Conservation (phyloP, 2,797 vertebrate species). For the Clarias laeviceps region DNA sequence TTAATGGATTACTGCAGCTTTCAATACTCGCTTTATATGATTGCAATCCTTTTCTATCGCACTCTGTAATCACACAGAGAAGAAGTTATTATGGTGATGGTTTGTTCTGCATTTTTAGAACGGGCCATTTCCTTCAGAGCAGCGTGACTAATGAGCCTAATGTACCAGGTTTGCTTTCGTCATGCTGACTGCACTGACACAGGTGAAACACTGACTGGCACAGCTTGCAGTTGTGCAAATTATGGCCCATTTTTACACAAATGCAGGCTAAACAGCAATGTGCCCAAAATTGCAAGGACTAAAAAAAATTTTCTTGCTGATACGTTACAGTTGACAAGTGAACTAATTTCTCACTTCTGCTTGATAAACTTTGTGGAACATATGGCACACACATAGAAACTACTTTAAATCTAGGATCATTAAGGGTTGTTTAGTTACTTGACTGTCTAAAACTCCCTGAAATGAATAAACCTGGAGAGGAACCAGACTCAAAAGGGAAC, state of each 20-base stretch:
- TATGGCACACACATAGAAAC: not conserved
- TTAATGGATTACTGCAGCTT: not conserved
- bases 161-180: conserved; percentile 42
- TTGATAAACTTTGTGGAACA: conserved; percentile 1
- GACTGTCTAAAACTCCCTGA: not conserved
- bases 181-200: conserved; percentile 28
- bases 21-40: not conserved
- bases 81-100: conserved; percentile 33
- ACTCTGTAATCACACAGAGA: not conserved
- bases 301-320: not conserved
- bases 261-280: conserved; percentile 31
- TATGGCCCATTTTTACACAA: conserved; percentile 36
- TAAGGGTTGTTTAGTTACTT: not conserved
- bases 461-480: too few relatives aligned
- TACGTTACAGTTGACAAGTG: not conserved
- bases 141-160: conserved; percentile 48
- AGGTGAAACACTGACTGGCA: conserved; percentile 39
- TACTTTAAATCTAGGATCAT: not conserved
- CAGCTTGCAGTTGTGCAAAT: conserved; percentile 33
- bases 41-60: not conserved
- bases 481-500: too few relatives aligned
- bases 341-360: not conserved
- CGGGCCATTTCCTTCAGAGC: conserved; percentile 51
- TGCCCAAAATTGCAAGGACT: conserved; percentile 14
- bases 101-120: conserved; percentile 38